Evolutionary conservation across 2,113 vertebrate genomes (phyloP), one percentile per base, ranked within the genome.

Genomic region (Boulengeromyrus knoepffleri): DNA sequence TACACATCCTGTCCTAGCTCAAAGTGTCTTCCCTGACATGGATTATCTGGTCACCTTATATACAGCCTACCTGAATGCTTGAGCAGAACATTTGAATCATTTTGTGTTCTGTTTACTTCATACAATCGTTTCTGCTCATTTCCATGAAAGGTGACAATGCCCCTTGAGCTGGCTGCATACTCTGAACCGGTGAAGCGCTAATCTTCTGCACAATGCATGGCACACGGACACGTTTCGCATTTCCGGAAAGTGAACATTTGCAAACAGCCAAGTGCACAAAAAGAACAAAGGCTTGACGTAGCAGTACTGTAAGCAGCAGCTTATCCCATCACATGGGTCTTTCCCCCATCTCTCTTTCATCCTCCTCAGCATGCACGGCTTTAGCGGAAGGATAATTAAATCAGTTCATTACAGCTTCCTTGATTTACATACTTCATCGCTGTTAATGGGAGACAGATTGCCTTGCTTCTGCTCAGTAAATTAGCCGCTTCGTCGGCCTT

Each of bases 341-440:
- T 45, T 36, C 17, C 39, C 87, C 58, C 87, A 0, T 31, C 9
- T 9, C 17, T 45, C 86, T 56, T 87, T 56, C 86, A 87, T 87
- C 53, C 52, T n/a, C 17, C 39, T 2, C 53, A 88, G 36, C 31
- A 21, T 42, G 56, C 39, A 36, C 6, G 31, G 56, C 39, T 88
- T 88, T 24, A 88, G 21, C 21, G 39, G 52, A 50, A 88, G 56
- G 87, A 88, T 88, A 88, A 88, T 88, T 88, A 88, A 66, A 66
- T 66, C 87, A 88, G 87, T 88, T 88, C 87, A 88, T 88, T 88
- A 88, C 87, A 88, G 87, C 87, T 66, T 62, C 56, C 56, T 88
- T 88, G 87, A 88, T 88, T 88, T 88, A 88, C 87, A 62, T 88
- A 66, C 56, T 58, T 88, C 87, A 62, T 88, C 36, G 52, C 39